Conservation (phyloP, 2,888 invertebrate species). For the Matsumyia berberina region DNA sequence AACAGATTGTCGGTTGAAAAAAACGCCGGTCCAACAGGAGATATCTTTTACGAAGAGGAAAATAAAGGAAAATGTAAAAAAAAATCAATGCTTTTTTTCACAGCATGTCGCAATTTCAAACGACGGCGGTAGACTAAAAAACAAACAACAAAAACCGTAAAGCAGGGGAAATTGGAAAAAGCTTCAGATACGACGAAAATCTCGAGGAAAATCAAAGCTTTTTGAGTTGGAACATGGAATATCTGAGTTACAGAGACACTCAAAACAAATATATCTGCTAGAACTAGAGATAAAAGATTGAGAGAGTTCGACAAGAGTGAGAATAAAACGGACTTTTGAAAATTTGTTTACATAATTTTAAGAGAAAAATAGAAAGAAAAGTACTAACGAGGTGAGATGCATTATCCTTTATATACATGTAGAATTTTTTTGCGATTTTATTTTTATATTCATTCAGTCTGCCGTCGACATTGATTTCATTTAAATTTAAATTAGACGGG, state of each 20-base stretch:
- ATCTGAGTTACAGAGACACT: background rate
- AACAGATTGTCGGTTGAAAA: background rate
- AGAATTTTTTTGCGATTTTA: too few species aligned
- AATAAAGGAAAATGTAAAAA: slow-evolving; percentile 28
- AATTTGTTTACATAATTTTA: slow-evolving; percentile 51
- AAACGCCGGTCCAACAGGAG: slow-evolving; percentile 17
- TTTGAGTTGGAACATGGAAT: slow-evolving; percentile 20
- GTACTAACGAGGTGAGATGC: too few species aligned
- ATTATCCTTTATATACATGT: too few species aligned
- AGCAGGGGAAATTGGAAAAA: slow-evolving; percentile 39
- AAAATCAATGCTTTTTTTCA: slow-evolving; percentile 43
- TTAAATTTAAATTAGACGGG: slow-evolving; percentile 3
- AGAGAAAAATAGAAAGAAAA: background rate
- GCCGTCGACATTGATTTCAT: too few species aligned
- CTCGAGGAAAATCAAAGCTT: slow-evolving; percentile 27
- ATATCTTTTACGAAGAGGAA: slow-evolving; percentile 7
- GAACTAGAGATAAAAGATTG: too few species aligned
- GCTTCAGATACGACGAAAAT: background rate
- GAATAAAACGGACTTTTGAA: background rate
- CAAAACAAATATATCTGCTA: slow-evolving; percentile 34
- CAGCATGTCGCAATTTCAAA: slow-evolving; percentile 71
- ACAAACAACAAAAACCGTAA: slow-evolving; percentile 62
- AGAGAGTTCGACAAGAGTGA: background rate
- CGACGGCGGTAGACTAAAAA: slow-evolving; percentile 68
- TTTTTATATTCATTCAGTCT: too few species aligned